phyloP scores from a whole-genome alignment of 2,113 vertebrate genomes.

The Anguilla rostrata region DNA sequence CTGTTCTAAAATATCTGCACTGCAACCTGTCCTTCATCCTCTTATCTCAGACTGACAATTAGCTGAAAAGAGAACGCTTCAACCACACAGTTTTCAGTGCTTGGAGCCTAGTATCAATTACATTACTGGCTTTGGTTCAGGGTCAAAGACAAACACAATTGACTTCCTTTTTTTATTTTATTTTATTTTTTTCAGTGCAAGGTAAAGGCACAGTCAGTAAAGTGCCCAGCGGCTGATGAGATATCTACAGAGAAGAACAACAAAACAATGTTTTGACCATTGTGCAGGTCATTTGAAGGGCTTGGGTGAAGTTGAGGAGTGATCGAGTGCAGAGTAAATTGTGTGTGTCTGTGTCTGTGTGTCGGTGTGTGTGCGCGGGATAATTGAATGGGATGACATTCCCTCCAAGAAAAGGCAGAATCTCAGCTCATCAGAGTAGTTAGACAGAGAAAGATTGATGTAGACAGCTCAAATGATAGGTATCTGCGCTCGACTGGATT shows the following conservation, averaged over 20 bases:
- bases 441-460: not conserved
- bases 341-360: too few relatives aligned
- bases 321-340: too few relatives aligned
- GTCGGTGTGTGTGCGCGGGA: too few relatives aligned
- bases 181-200: too few relatives aligned
- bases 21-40: not conserved
- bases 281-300: too few relatives aligned
- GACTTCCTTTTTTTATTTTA: too few relatives aligned
- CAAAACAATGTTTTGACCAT: too few relatives aligned
- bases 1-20: not conserved
- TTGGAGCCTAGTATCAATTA: not conserved
- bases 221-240: too few relatives aligned
- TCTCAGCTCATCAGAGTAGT: not conserved
- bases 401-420: not conserved
- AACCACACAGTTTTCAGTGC: not conserved
- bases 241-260: too few relatives aligned
- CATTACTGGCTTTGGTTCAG: not conserved
- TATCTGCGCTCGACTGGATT: not conserved
- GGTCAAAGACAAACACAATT: not conserved
- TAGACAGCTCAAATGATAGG: not conserved
- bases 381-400: too few relatives aligned
- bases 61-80: not conserved
- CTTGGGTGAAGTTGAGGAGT: too few relatives aligned
- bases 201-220: too few relatives aligned
- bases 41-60: not conserved